Conservation (phyloP, 2,888 invertebrate species). For the Mythimna pallens region DNA sequence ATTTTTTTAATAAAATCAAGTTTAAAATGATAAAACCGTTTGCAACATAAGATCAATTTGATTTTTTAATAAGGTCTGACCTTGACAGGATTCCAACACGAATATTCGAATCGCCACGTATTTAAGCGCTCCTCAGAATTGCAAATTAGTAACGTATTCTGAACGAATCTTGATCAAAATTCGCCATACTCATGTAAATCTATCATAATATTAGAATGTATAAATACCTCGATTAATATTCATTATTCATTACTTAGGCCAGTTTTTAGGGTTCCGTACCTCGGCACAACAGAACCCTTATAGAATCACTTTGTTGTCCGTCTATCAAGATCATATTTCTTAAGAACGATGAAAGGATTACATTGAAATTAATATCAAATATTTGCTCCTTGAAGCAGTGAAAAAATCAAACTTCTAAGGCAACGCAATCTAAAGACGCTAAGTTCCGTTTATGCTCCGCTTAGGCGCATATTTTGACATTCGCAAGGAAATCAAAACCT, state of each 20-base stretch:
- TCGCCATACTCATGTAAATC: slow-evolving; percentile 8
- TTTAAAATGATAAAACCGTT: slow-evolving; percentile 41
- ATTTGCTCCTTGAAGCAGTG: no score
- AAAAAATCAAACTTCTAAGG: no score
- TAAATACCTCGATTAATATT: slow-evolving; percentile 3
- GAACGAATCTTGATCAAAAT: slow-evolving; percentile 42
- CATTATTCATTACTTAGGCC: not conserved
- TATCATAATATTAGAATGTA: slow-evolving; percentile 5
- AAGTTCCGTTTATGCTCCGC: no score
- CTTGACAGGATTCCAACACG: slow-evolving; percentile 65
- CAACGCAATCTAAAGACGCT: no score
- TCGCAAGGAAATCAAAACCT: no score
- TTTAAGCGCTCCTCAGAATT: slow-evolving; percentile 64
- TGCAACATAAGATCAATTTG: slow-evolving; percentile 32
- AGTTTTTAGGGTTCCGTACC: not conserved
- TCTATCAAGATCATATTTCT: no score
- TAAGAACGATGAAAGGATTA: no score
- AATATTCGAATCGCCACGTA: slow-evolving; percentile 52
- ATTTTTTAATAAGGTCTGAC: slow-evolving; percentile 54
- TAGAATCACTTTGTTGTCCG: no score
- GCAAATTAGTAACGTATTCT: slow-evolving; percentile 58
- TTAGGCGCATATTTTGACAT: no score
- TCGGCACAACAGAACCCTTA: no score
- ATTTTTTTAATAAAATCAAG: slow-evolving; percentile 13
- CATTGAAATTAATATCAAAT: no score